These are phyloP conservation scores for Andrena minutula DNA, from an alignment of 2,888 invertebrate genomes.

Conservation along the genomic window DNA sequence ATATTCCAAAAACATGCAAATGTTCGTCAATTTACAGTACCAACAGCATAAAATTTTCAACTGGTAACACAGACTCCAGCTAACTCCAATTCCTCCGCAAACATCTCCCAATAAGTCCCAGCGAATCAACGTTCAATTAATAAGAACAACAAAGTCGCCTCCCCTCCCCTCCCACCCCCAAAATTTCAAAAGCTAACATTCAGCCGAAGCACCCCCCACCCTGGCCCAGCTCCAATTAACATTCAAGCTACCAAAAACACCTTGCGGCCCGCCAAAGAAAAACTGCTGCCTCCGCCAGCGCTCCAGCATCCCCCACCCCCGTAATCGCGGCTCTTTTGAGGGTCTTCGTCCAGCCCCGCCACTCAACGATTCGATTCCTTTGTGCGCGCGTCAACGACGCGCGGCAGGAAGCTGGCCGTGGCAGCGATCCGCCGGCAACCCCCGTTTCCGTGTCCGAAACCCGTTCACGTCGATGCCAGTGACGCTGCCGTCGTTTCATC, in stretches of 20 bases:
- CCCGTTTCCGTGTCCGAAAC: slow-evolving; percentile 13
- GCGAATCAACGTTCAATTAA: too few relatives aligned
- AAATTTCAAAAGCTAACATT: too few relatives aligned
- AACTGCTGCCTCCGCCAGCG: slow-evolving; percentile 5
- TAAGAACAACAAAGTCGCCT: too few relatives aligned
- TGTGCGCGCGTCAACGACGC: slow-evolving; percentile 1
- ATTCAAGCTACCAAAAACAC: not conserved
- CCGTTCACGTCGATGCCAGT: slow-evolving; percentile 8
- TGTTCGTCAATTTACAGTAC: too few relatives aligned
- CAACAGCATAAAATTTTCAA: too few relatives aligned
- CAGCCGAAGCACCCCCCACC: not conserved
- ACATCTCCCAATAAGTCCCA: too few relatives aligned
- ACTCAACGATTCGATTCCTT: slow-evolving; percentile 6
- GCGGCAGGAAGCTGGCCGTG: slow-evolving; percentile 22
- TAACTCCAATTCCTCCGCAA: too few relatives aligned
- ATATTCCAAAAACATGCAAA: too few relatives aligned
- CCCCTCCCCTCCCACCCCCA: too few relatives aligned
- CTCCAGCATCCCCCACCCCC: not conserved
- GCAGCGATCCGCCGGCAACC: slow-evolving; percentile 18
- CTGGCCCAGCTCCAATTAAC: not conserved
- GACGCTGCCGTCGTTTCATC: slow-evolving; percentile 4
- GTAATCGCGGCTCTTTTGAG: slow-evolving; percentile 26
- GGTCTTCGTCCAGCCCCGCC: slow-evolving; percentile 13
- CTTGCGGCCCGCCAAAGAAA: not conserved
- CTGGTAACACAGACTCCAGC: too few relatives aligned